Conservation (phyloP, 2,113 vertebrate species). For the Nerophis lumbriciformis region DNA sequence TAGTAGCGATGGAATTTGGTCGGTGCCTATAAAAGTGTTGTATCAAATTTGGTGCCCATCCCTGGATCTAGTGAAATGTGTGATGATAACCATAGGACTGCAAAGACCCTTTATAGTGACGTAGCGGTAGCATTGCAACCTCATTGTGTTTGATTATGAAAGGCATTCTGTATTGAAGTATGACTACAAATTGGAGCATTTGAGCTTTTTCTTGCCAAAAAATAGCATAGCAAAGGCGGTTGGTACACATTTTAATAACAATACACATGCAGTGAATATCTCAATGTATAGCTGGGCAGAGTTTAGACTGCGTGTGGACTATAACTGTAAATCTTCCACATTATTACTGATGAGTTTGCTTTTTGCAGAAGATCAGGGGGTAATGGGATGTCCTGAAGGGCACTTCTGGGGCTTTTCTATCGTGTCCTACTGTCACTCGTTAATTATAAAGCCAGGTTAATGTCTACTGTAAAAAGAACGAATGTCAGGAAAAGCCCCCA, state of each 20-base stretch:
- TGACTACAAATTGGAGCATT: no score
- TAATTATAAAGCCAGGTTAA: conserved; percentile 61
- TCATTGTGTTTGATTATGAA: no score
- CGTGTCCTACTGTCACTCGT: conserved; percentile 47
- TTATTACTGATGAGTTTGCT: conserved; percentile 15
- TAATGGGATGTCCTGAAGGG: conserved; percentile 49
- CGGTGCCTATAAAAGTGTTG: no score
- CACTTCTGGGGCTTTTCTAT: conserved; percentile 46
- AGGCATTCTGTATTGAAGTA: no score
- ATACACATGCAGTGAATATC: not conserved
- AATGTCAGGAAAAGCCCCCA: conserved; percentile 33
- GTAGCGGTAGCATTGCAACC: no score
- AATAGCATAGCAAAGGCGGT: no score
- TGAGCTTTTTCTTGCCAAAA: not conserved
- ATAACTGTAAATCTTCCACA: conserved; percentile 10
- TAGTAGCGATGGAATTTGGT: no score
- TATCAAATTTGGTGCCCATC: no score
- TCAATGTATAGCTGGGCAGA: conserved; percentile 1
- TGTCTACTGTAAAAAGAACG: conserved; percentile 40
- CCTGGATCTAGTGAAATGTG: no score
- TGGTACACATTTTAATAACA: not conserved
- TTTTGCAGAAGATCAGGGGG: conserved; percentile 14
- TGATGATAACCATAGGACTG: no score
- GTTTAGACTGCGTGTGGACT: conserved; percentile 2
- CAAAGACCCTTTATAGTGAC: no score